phyloP scores from a whole-genome alignment of 1,140 invertebrate genomes.

The Helicoverpa zea region DNA sequence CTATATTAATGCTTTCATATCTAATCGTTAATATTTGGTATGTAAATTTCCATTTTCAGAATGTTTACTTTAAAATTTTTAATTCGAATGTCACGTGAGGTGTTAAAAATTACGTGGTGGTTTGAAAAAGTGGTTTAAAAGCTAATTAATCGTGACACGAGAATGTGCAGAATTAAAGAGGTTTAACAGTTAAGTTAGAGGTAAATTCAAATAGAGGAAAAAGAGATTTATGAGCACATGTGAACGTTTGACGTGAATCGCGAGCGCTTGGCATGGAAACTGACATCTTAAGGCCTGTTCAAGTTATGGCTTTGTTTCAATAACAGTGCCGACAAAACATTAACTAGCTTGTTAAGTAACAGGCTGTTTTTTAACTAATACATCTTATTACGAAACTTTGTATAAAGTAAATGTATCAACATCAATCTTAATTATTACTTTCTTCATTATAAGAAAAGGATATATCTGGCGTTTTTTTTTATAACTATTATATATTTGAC shows the following conservation, averaged over 20 bases:
- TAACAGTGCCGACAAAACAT: not conserved
- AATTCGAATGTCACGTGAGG: conserved; percentile 1
- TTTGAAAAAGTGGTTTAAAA: not conserved
- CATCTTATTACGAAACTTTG: not conserved
- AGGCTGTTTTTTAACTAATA: not conserved
- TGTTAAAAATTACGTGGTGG: conserved; percentile 15
- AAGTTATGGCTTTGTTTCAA: conserved; percentile 17
- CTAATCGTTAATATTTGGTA: conserved; percentile 44
- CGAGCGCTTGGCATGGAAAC: conserved; percentile 4
- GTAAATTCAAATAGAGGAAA: not conserved
- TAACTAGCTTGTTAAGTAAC: not conserved
- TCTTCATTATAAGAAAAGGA: too few species aligned
- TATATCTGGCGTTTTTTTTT: too few species aligned
- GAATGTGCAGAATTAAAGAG: conserved; percentile 20
- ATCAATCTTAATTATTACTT: too few species aligned
- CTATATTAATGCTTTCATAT: conserved; percentile 39
- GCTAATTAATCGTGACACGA: conserved; percentile 15
- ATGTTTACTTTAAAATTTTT: conserved; percentile 25
- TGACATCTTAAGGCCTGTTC: conserved; percentile 21
- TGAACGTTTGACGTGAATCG: not conserved
- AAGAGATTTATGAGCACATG: conserved; percentile 2
- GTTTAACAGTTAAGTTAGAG: not conserved
- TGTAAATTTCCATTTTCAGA: conserved; percentile 19
- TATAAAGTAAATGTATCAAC: too few species aligned
- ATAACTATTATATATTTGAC: too few species aligned